Conservation (phyloP, 2,113 vertebrate species). For the Brachirus orientalis region DNA sequence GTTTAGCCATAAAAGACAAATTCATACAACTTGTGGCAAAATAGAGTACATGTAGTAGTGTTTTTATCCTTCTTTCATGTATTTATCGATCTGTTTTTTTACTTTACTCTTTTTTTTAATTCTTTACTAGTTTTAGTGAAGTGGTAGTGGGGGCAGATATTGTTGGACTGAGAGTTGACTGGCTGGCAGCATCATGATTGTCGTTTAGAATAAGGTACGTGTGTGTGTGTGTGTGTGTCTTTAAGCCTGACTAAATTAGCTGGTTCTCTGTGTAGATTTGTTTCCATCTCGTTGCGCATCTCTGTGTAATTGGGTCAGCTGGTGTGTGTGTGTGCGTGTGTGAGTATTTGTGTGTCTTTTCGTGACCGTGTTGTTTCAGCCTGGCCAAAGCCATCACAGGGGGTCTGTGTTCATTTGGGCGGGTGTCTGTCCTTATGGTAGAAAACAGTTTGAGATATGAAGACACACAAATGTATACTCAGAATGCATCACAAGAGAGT, state of each 20-base stretch:
- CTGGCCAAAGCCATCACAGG: constrained; percentile 76
- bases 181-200: background rate
- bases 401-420: constrained; percentile 78
- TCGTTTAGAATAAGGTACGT: background rate
- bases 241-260: constrained; percentile 74
- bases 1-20: too few species aligned
- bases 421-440: constrained; percentile 76
- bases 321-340: constrained; percentile 56
- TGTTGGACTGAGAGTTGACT: background rate
- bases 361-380: constrained; percentile 68
- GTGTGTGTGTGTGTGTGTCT: constrained; percentile 46
- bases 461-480: constrained; percentile 25
- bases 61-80: too few species aligned
- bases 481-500: constrained; percentile 57
- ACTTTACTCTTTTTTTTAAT: too few species aligned
- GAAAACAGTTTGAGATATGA: constrained; percentile 70
- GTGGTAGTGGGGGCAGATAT: background rate
- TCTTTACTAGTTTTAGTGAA: background rate
- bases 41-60: too few species aligned
- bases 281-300: constrained; percentile 79
- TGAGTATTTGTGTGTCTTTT: constrained; percentile 34
- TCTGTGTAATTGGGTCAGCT: constrained; percentile 81
- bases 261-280: constrained; percentile 76
- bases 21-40: too few species aligned
- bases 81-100: too few species aligned